Base-by-base conservation (phyloP, 2,888 invertebrate species). In the Oscheius sp. region DNA sequence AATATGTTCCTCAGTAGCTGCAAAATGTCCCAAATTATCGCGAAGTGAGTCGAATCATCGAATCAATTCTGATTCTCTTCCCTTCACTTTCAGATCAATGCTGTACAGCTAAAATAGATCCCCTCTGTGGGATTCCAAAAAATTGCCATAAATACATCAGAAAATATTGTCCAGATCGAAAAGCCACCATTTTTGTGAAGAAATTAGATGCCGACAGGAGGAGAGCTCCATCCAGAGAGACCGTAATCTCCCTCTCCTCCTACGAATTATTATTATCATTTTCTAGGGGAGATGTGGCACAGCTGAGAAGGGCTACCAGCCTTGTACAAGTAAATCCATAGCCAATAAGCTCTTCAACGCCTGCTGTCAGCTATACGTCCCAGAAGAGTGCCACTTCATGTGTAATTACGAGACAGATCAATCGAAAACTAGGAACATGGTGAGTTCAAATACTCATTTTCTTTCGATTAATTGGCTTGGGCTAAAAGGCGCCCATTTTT, bases 331-430 rank as follows among this genome's bases (percentile, higher is more conserved):
- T 8, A 84, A 81, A 63, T 71, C 68, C 39, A 81, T 84, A 20
- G 84, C 83, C 31, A 83, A 84, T 65, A 84, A 84, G 50, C 75
- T 84, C 0, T 84, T 84, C 76, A 61, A 71, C 34, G 70, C 80
- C 5, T 84, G 84, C 50, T 84, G 84, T 46, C 79, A 82, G 46
- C 65, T 84, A 2, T 84, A 84, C 65, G 81, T 82, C 17, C 84
- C 84, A 6, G 79, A 79, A 53, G 83, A 84, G 67, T 84, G 83
- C 55, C 82, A 81, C 55, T 80, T 78, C 46, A 80, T 84, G 82
- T 84, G 84, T 69, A 70, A 69, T 2, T 84, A 84, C 65, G 84
- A 84, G 61, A 84, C 83, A 1, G 83, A 84, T 65, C 84, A 84
- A 53, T 68, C 65, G 2, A 75, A 78, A n/a, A 80, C 84, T 10